These are phyloP conservation scores for Amorpha juglandis DNA, from an alignment of 2,888 invertebrate species.

Conservation along the genomic window DNA sequence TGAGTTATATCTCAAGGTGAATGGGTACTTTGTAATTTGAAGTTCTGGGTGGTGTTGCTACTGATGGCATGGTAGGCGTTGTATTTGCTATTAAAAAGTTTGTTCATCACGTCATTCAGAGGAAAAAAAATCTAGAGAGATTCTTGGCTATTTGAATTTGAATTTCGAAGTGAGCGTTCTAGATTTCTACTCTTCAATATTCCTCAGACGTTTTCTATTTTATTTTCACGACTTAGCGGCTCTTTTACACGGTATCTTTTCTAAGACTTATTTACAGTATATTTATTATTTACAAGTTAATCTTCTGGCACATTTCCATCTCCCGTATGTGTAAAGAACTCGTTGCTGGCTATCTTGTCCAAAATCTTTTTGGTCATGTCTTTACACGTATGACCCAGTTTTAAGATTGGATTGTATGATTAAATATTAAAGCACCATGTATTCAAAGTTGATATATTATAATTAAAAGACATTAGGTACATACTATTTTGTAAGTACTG, in stretches of 20 bases:
- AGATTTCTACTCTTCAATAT: background rate
- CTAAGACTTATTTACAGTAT: background rate
- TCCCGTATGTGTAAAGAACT: conserved; percentile 10
- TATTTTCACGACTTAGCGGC: conserved; percentile 12
- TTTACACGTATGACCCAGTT: background rate
- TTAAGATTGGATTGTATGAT: background rate
- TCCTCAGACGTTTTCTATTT: background rate
- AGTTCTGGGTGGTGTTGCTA: too few species aligned
- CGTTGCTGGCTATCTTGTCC: conserved; percentile 9
- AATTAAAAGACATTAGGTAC: too few species aligned
- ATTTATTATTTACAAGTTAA: conserved; percentile 16
- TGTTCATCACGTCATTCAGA: too few species aligned
- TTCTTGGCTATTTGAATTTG: too few species aligned
- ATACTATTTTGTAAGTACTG: too few species aligned
- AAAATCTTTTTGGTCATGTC: conserved; percentile 4
- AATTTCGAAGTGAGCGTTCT: too few species aligned
- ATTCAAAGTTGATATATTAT: too few species aligned
- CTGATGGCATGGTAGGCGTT: too few species aligned
- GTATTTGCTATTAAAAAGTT: too few species aligned
- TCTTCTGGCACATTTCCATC: conserved; percentile 23
- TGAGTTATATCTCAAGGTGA: too few species aligned
- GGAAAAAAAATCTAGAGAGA: too few species aligned
- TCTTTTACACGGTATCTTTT: conserved; percentile 4
- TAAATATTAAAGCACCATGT: background rate
- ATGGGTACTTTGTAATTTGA: too few species aligned